Base-by-base conservation (phyloP, 2,113 vertebrate genomes). In the Rhea americana region DNA sequence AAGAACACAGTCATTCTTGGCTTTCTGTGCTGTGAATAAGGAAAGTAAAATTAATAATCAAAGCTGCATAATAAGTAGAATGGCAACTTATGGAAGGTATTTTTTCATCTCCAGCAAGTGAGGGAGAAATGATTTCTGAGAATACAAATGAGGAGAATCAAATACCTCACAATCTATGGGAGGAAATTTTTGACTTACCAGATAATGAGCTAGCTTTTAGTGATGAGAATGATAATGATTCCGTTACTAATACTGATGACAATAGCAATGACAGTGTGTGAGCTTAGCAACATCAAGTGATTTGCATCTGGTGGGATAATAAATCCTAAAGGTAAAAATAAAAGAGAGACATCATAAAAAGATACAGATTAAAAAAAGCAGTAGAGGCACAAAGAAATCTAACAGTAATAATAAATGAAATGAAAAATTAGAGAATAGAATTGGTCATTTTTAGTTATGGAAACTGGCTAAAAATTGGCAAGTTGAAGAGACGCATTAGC, bases 61-160 rank as follows among this genome's bases (percentile, higher is more conserved):
- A 95, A 87, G 50, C 53, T 94, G 55, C 85, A 89, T 96, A 96
- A 95, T 96, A 78, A 96, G 35, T 80, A 89, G 88, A 96, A 93
- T 93, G 90, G 77, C 93, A 95, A 93, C 89, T 96, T 95, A 91
- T 9, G 35, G 66, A 93, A 92, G 89, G 90, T 91, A 50, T 85
- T 91, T 94, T 97, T 97, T 95, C 82, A 83, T 90, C 96, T 97
- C 86, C 35, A 94, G 88, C 68, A 93, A 97, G 80, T 86, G 70
- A 95, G 82, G 65, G 90, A 85, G 71, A 93, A 96, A 93, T 85
- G 22, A 91, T 84, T 91, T 92, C 56, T 94, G 90, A 94, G 95
- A 97, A 96, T 90, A 95, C 74, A 96, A 97, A 97, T 94, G 95
- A 96, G 87, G 66, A 90, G 96, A 97, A 96, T 96, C 86, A 97